These are phyloP conservation scores for Lethenteron camtschaticum DNA, from an alignment of 2,113 vertebrate species.

Conservation along the genomic window DNA sequence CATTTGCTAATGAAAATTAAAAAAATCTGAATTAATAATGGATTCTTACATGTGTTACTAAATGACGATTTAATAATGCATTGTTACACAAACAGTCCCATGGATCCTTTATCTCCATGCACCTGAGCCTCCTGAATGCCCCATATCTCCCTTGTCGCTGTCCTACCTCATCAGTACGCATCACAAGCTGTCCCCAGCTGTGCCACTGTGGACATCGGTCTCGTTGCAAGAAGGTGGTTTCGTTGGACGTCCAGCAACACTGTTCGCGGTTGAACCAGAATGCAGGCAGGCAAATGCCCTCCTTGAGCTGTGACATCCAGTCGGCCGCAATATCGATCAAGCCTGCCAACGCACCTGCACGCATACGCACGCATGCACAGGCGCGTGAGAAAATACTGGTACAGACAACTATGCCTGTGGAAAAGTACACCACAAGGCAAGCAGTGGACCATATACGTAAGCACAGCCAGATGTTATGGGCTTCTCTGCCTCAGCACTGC, in stretches of 20 bases:
- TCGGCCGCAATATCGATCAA: constrained; percentile 94
- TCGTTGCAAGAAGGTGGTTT: constrained; percentile 77
- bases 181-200: constrained; percentile 91
- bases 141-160: no score
- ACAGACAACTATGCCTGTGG: background rate
- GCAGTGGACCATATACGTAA: background rate
- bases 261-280: constrained; percentile 98
- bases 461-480: no score
- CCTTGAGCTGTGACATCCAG: constrained; percentile 96
- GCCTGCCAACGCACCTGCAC: constrained; percentile 71
- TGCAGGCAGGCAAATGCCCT: constrained; percentile 78
- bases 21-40: no score
- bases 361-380: no score
- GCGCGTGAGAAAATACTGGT: no score
- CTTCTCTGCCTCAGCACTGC: no score
- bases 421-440: background rate
- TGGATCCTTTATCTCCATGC: no score
- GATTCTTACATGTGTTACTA: no score
- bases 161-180: constrained; percentile 81
- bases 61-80: no score
- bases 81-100: no score
- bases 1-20: no score
- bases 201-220: constrained; percentile 97
- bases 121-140: no score
- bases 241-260: constrained; percentile 91